These are phyloP conservation scores for Cataglyphis hispanica DNA, from an alignment of 1,140 invertebrate genomes.

Conservation along the genomic window DNA sequence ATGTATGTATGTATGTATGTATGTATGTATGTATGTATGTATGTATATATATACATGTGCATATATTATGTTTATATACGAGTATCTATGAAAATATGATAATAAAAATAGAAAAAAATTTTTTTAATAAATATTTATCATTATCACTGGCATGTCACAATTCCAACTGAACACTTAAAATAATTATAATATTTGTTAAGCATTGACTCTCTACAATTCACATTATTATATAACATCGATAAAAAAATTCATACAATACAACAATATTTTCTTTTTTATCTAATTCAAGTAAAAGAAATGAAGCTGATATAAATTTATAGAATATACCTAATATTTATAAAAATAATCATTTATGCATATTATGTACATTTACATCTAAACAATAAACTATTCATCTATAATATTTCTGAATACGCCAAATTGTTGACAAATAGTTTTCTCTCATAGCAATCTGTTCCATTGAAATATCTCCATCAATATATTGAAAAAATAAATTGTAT, in stretches of 20 bases:
- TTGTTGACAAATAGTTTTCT: not conserved
- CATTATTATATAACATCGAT: not conserved
- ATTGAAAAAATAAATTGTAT: conserved; percentile 51
- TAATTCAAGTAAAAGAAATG: not conserved
- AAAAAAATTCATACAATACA: not conserved
- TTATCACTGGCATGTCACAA: not conserved
- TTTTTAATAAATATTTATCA: not conserved
- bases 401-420: not conserved
- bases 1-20: too few species aligned
- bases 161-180: not conserved
- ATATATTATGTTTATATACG: not conserved
- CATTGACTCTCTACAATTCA: not conserved
- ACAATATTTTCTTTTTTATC: not conserved
- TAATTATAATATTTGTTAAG: not conserved
- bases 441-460: not conserved
- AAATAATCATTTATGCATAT: not conserved
- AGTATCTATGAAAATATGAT: not conserved
- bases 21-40: too few species aligned
- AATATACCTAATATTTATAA: not conserved
- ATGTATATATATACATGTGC: too few species aligned
- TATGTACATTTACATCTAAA: not conserved
- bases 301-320: not conserved
- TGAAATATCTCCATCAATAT: conserved; percentile 5
- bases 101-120: conserved; percentile 20
- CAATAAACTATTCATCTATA: not conserved